Conservation (phyloP, 2,797 vertebrate genomes). For the Microhierax caerulescens region DNA sequence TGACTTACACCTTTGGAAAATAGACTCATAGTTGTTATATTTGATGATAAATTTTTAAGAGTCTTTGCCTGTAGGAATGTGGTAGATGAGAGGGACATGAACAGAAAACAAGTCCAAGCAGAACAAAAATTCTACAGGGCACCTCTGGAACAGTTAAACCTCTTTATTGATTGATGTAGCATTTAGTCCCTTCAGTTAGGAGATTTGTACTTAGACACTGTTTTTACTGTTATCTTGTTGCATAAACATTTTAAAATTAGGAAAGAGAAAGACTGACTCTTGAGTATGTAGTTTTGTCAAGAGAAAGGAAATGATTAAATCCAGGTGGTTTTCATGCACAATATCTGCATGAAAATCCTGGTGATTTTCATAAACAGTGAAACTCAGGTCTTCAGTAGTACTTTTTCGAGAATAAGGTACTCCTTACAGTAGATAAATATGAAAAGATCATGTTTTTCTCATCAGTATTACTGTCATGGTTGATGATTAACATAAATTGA, state of each 20-base stretch:
- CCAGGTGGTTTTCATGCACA: neutral
- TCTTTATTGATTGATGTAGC: neutral
- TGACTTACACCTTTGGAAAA: conserved; percentile 17
- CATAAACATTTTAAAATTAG: neutral
- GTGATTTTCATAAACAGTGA: neutral
- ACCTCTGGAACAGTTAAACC: neutral
- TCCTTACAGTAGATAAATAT: neutral
- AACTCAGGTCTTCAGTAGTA: neutral
- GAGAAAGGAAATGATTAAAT: neutral
- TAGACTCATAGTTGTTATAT: neutral
- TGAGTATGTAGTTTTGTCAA: neutral
- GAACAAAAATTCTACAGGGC: neutral
- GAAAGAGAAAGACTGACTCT: neutral
- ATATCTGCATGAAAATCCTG: neutral
- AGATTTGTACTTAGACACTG: neutral
- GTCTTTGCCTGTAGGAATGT: neutral
- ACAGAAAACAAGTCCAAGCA: conserved; percentile 11
- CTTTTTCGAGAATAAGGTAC: neutral
- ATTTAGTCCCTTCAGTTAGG: neutral
- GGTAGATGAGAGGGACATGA: neutral
- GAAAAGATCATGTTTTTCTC: neutral
- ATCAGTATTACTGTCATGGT: neutral
- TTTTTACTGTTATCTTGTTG: neutral
- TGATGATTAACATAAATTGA: neutral
- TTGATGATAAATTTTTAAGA: neutral